Conservation (phyloP, 2,888 invertebrate genomes). For the Steinernema scapterisci region DNA sequence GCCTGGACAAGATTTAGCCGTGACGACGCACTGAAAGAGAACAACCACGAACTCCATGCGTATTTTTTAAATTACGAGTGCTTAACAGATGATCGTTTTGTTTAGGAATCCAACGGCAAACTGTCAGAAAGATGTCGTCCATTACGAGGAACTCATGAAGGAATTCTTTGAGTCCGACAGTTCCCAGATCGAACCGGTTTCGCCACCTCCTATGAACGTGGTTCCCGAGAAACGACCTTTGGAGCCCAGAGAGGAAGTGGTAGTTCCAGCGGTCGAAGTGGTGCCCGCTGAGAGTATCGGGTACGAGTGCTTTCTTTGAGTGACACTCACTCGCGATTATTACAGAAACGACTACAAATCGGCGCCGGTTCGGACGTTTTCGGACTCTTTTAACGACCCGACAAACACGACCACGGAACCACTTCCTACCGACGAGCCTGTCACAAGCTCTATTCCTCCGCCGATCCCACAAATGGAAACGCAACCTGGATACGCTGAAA, state of each 20-base stretch:
- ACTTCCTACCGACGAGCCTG: neutral
- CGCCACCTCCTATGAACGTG: neutral
- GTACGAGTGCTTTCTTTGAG: neutral
- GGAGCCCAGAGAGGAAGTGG: neutral
- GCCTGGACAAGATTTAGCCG: slow-evolving; percentile 15
- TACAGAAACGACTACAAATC: slow-evolving; percentile 28
- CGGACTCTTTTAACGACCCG: neutral
- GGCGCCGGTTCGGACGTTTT: neutral
- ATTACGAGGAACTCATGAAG: slow-evolving; percentile 12
- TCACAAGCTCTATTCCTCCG: neutral
- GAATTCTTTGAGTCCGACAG: slow-evolving; percentile 12
- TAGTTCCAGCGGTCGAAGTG: neutral
- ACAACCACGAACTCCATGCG: neutral
- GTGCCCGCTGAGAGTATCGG: neutral
- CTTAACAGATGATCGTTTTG: neutral
- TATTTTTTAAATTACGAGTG: neutral
- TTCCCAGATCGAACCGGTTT: neutral
- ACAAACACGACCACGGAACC: neutral
- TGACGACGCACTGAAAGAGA: neutral
- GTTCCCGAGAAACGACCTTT: neutral
- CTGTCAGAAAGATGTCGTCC: slow-evolving; percentile 12
- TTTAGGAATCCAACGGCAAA: neutral
- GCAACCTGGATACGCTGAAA: neutral
- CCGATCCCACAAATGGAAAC: too few species aligned
- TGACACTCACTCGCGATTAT: too few species aligned